Percentiles rank a stretch among this genome's conserved stretches.
phyloP scores from a whole-genome alignment of 2,113 vertebrate species.

The Rynchops niger region DNA sequence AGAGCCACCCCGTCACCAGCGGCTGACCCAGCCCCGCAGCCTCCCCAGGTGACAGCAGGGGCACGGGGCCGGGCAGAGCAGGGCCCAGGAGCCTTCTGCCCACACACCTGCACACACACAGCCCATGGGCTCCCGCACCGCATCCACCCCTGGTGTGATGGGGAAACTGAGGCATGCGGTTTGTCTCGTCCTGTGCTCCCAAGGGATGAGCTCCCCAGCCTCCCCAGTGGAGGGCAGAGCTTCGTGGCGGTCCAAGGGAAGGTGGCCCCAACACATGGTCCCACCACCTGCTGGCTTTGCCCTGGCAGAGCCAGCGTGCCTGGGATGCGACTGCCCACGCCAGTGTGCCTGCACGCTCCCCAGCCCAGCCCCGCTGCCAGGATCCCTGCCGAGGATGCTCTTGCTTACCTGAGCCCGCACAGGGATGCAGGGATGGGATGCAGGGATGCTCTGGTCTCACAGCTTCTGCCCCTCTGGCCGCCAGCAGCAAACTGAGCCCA shows the following conservation, averaged over 20 bases:
- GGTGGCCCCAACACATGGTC: rapidly evolving
- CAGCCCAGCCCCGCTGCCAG: background rate
- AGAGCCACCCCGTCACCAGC: background rate
- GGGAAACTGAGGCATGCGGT: background rate
- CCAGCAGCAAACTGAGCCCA: background rate
- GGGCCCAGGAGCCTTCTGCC: background rate
- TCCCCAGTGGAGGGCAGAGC: background rate
- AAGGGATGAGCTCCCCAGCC: background rate
- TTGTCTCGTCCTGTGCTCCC: background rate
- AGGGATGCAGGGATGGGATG: background rate
- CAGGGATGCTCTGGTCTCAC: background rate
- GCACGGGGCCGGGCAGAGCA: background rate
- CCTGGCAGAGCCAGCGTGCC: background rate
- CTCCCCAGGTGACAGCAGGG: background rate
- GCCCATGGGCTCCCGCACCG: rapidly evolving
- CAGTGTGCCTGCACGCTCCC: rapidly evolving
- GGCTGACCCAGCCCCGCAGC: background rate
- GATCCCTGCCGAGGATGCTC: background rate
- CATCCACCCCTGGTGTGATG: rapidly evolving
- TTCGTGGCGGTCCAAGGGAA: background rate
- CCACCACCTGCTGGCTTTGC: rapidly evolving
- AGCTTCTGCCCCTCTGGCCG: background rate
- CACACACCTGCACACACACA: background rate
- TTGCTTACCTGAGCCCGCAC: background rate
- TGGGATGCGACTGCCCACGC: background rate